Evolutionary conservation across 2,797 vertebrate genomes (phyloP), one percentile per base, ranked within the genome.

Genomic region (Pipistrellus pipistrellus): DNA sequence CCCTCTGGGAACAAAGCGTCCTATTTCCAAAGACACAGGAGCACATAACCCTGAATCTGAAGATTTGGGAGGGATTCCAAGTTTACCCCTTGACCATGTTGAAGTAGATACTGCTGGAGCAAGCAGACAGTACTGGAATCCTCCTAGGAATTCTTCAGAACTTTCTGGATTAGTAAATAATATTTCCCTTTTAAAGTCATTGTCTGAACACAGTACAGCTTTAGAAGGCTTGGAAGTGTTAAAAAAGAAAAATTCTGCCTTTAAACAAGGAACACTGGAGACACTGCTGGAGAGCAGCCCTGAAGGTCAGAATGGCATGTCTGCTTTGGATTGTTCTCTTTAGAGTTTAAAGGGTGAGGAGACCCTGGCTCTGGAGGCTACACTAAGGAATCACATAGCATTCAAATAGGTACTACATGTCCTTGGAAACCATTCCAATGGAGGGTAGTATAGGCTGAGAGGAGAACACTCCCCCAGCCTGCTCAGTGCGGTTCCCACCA

Each of bases 221-320:
- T 95, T 98, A 96, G 98, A 98, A 95, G 98, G 98, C 88, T 96
- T 98, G 88, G 96, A 98, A 91, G 93, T 95, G 69, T 9, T 98
- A 84, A 92, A 62, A 81, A 89, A 96, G 95, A 91, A 96, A 77
- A 95, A 72, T 23, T n/a, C 8, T 20, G 10, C 66, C 62, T 1
- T 55, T 9, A 53, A 88, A 4, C 46, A 73, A 84, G 91, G 44
- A 95, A 68, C 62, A 66, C 25, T 64, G 62, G 87, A 92, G 41
- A 91, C 46, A 0, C 1, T 8, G 21, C 59, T 95, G 35, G 32
- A 38, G 57, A 87, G 57, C 95, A 78, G 46, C 75, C 72, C 86
- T 17, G 75, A 97, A 98, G 98, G 98, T 98, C 95, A 98, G 98
- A 92, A 41, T 96, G 83, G 62, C 62, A 27, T 94, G 25, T 94